Conservation (phyloP, 2,888 invertebrate genomes). For the Harpagoxenus sublaevis region DNA sequence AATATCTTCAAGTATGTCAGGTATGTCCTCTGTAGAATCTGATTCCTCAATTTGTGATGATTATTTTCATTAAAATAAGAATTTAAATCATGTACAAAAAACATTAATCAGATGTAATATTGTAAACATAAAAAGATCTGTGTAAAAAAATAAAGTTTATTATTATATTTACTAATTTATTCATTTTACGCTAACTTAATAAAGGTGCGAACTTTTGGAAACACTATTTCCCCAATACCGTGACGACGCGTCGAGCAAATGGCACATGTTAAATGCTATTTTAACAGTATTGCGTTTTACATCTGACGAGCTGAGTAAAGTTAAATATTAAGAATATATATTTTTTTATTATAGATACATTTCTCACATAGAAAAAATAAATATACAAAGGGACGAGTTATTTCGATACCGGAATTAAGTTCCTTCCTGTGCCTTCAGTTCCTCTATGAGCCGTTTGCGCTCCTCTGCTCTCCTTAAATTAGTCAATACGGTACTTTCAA, state of each 20-base stretch:
- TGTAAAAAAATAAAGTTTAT: too few species aligned
- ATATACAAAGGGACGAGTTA: neutral
- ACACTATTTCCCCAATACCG: too few species aligned
- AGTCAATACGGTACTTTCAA: constrained; percentile 93
- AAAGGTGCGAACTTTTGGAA: too few species aligned
- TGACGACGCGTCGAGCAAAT: constrained; percentile 89
- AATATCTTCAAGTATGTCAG: too few species aligned
- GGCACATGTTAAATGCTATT: constrained; percentile 96
- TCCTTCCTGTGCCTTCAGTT: neutral
- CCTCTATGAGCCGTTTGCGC: constrained; percentile 30
- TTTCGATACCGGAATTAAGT: neutral
- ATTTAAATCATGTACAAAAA: too few species aligned
- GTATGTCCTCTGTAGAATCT: too few species aligned
- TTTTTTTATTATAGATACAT: constrained; percentile 25
- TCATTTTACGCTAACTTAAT: too few species aligned
- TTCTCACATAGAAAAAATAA: constrained; percentile 41
- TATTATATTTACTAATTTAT: too few species aligned
- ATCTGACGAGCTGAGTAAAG: constrained; percentile 89
- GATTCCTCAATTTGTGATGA: too few species aligned
- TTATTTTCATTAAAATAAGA: too few species aligned
- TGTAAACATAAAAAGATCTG: too few species aligned
- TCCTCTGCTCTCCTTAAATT: constrained; percentile 91
- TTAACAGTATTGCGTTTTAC: constrained; percentile 95
- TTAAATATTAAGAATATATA: constrained; percentile 70
- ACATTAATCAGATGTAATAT: too few species aligned